Evolutionary conservation across 2,797 vertebrate genomes (phyloP).

Genomic region (Momotus momota): DNA sequence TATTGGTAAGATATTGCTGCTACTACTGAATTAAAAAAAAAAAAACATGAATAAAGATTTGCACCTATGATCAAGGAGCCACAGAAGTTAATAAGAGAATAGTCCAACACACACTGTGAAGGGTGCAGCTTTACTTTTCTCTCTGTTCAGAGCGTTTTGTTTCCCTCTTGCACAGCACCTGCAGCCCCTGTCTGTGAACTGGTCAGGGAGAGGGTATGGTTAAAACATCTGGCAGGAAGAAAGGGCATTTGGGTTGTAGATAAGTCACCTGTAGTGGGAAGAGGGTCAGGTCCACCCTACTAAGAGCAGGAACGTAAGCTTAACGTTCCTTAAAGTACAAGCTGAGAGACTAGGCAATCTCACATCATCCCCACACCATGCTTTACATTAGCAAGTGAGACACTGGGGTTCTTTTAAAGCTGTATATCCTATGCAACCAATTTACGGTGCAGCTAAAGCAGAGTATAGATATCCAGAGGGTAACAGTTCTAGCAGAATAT

Average conservation of each 20-base stretch:
- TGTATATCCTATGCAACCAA: background rate
- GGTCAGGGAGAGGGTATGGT: background rate
- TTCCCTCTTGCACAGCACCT: background rate
- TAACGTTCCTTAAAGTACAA: background rate
- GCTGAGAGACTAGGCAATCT: background rate
- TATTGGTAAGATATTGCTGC: background rate
- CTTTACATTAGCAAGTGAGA: background rate
- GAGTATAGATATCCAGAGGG: background rate
- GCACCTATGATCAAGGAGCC: background rate
- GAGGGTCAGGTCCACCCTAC: background rate
- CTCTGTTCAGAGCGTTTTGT: accelerated
- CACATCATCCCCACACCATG: background rate
- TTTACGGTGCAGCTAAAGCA: background rate
- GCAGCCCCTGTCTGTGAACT: background rate
- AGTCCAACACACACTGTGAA: background rate
- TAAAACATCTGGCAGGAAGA: background rate
- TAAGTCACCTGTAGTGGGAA: background rate
- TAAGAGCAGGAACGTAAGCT: background rate
- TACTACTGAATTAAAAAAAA: background rate
- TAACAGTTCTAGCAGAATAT: background rate
- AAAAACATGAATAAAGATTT: background rate
- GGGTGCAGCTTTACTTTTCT: background rate
- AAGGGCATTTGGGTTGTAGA: background rate
- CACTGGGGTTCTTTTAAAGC: background rate
- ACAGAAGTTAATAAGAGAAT: background rate